Evolutionary conservation across 2,113 vertebrate species (phyloP).

Genomic region (Phasianus colchicus): DNA sequence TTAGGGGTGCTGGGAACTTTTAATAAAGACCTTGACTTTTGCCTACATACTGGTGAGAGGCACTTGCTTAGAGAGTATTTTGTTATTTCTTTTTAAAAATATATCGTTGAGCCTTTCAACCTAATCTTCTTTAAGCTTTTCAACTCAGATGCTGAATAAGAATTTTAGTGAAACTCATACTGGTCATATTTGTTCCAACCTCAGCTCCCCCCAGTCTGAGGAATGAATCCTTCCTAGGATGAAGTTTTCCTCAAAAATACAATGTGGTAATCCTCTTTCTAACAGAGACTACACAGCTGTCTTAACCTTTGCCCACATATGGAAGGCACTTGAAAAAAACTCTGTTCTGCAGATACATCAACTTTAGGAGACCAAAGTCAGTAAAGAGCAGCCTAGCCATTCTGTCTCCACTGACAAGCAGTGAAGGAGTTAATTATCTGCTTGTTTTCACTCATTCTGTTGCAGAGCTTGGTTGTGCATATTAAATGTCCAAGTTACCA

Average conservation of each 20-base stretch:
- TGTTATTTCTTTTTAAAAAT: not conserved
- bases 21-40: not conserved
- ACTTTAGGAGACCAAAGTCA: not conserved
- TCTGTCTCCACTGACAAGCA: conserved; percentile 7
- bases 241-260: not conserved
- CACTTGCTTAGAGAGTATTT: not conserved
- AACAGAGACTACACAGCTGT: not conserved
- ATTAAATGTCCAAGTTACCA: conserved; percentile 63
- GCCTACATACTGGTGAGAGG: not conserved
- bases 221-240: not conserved
- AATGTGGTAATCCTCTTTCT: not conserved
- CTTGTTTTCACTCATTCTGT: conserved; percentile 26
- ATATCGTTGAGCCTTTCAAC: not conserved
- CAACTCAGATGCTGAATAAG: not conserved
- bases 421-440: conserved; percentile 42
- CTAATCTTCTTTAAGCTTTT: not conserved
- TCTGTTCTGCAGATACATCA: not conserved
- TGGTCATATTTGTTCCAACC: not conserved
- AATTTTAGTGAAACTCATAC: not conserved
- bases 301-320: not conserved
- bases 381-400: not conserved
- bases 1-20: not conserved
- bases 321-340: not conserved
- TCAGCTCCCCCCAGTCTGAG: not conserved
- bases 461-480: conserved; percentile 5